phyloP scores from a whole-genome alignment of 2,797 vertebrate species.

The Scomberomorus guttatus region DNA sequence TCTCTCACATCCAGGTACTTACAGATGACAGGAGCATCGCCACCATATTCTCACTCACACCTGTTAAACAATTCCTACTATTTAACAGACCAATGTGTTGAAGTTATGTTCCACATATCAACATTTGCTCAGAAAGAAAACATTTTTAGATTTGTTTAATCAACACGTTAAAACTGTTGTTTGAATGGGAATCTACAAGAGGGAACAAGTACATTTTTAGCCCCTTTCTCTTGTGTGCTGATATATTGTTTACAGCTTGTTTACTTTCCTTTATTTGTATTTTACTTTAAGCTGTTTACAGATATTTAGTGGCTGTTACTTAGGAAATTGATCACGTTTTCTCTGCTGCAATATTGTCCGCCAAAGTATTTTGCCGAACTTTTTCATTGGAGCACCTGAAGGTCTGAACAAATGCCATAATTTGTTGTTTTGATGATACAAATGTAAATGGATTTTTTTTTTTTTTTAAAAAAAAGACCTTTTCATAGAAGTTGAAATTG shows the following conservation, averaged over 20 bases:
- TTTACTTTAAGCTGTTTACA: constrained; percentile 33
- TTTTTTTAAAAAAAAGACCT: not conserved
- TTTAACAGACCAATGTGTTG: not conserved
- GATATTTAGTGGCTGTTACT: not conserved
- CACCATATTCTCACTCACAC: not conserved
- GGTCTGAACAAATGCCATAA: not conserved
- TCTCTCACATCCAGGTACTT: constrained; percentile 45
- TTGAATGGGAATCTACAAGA: constrained; percentile 23
- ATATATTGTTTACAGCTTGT: constrained; percentile 51
- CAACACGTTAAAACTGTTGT: constrained; percentile 13
- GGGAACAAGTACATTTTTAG: not conserved
- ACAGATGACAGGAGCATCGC: not conserved
- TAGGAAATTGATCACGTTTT: not conserved
- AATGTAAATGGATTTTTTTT: constrained; percentile 40
- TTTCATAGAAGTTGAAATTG: not conserved
- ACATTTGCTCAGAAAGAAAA: not conserved
- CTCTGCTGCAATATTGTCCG: constrained; percentile 13
- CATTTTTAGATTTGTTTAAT: constrained; percentile 3
- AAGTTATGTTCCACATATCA: not conserved
- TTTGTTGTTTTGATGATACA: constrained; percentile 12
- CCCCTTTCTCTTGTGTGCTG: constrained; percentile 20
- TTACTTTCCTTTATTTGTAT: not conserved
- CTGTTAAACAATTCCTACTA: not conserved
- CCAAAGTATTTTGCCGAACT: not conserved
- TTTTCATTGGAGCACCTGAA: not conserved